Conservation (phyloP, 2,888 invertebrate genomes). For the Spodoptera littoralis region DNA sequence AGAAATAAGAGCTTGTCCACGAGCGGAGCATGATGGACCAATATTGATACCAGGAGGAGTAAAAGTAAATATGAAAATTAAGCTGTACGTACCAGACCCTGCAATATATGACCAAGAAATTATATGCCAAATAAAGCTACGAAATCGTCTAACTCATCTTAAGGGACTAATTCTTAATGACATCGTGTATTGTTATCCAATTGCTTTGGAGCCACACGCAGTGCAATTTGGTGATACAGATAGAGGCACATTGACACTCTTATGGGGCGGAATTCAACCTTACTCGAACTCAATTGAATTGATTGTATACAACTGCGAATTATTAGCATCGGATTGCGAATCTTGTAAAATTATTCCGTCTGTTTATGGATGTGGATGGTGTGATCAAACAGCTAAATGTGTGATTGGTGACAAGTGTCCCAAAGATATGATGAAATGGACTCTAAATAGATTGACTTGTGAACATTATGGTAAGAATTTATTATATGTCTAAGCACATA, state of each 20-base stretch:
- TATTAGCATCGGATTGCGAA: slow-evolving; percentile 37
- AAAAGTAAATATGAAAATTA: slow-evolving; percentile 60
- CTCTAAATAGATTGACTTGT: slow-evolving; percentile 46
- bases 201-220: slow-evolving; percentile 39
- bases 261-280: slow-evolving; percentile 60
- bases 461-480: slow-evolving; percentile 50
- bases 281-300: slow-evolving; percentile 64
- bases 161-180: slow-evolving; percentile 62
- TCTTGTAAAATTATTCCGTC: slow-evolving; percentile 35
- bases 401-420: slow-evolving; percentile 33
- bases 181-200: slow-evolving; percentile 62
- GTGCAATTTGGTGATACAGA: slow-evolving; percentile 36
- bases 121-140: slow-evolving; percentile 60
- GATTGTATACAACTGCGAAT: slow-evolving; percentile 59
- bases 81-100: slow-evolving; percentile 63
- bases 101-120: slow-evolving; percentile 62
- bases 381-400: slow-evolving; percentile 33
- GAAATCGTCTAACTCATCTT: slow-evolving; percentile 54
- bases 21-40: slow-evolving; percentile 59
- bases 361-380: slow-evolving; percentile 47
- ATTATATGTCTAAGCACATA: slow-evolving; percentile 31
- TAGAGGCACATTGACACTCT: slow-evolving; percentile 46
- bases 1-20: slow-evolving; percentile 57
- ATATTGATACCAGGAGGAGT: slow-evolving; percentile 61
- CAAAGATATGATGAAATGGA: slow-evolving; percentile 43